These are phyloP conservation scores for Limonius californicus DNA, from an alignment of 1,140 invertebrate species.

Conservation along the genomic window DNA sequence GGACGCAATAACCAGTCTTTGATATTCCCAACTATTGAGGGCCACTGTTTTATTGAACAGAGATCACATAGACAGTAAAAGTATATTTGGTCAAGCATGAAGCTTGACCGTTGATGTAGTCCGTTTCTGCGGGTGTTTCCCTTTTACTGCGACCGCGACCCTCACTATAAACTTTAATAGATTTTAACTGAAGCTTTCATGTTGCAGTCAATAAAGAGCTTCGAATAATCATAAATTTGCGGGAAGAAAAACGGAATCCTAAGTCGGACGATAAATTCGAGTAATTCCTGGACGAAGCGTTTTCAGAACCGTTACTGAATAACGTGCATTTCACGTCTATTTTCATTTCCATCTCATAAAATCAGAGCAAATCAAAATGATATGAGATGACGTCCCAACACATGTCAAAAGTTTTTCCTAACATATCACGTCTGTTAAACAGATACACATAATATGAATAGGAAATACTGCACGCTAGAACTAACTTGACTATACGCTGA, in stretches of 20 bases:
- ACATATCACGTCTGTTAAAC: conserved; percentile 9
- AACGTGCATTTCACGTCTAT: not conserved
- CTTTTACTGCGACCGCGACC: conserved; percentile 6
- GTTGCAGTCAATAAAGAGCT: not conserved
- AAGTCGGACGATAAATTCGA: not conserved
- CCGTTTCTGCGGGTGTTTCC: conserved; percentile 21
- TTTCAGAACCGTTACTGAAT: too few species aligned
- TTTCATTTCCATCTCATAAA: conserved; percentile 10
- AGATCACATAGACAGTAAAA: conserved; percentile 25
- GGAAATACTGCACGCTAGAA: conserved; percentile 17
- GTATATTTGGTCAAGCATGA: conserved; percentile 23
- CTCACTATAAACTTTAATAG: conserved; percentile 12
- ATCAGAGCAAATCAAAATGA: conserved; percentile 12
- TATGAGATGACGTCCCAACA: conserved; percentile 13
- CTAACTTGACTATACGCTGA: conserved; percentile 17
- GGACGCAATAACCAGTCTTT: too few species aligned
- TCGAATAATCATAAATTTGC: too few species aligned
- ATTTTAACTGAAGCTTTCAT: conserved; percentile 4
- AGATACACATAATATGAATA: conserved; percentile 18
- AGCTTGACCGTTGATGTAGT: conserved; percentile 25
- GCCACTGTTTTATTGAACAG: conserved; percentile 25
- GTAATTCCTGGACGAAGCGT: not conserved
- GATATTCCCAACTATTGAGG: conserved; percentile 7
- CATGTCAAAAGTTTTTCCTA: conserved; percentile 21
- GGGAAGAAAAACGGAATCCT: too few species aligned